Base-by-base conservation (phyloP, 2,888 invertebrate genomes). In the Drosophila robusta region DNA sequence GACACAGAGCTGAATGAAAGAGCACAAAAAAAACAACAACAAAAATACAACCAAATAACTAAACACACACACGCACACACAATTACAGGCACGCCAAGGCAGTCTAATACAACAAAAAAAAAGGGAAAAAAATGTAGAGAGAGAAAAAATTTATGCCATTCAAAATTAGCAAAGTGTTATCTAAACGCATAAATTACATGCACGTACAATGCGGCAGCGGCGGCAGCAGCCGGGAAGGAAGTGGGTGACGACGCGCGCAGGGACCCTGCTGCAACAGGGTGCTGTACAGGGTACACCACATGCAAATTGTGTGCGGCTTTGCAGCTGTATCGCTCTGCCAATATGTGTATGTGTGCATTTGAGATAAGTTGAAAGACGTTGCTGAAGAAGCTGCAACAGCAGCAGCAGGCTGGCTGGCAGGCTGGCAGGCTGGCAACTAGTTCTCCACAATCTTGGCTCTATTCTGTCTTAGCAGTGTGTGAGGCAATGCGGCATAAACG, bases 141-240 rank as follows among this genome's bases (percentile, higher is more conserved):
- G 47, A 50, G 42, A 68, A 79, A 79, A 86, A 86, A 89, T 87
- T 81, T 89, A 89, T 89, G 86, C 89, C 86, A 87, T 87, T 89
- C 89, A 87, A 87, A 87, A 87, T 87, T 89, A 87, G 86, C 86
- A 89, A 89, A 87, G 86, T 87, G 86, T 87, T 87, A 87, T 87
- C 87, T 89, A 88, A 87, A 87, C 87, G 87, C 87, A 87, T 87
- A 87, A 87, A 89, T 87, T 87, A 87, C 89, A 85, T 85, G 83
- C 89, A 89, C 86, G 89, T 87, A 87, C 77, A 84, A 75, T 66
- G 70, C 68, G 70, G 64, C 71, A 78, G 68, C 56, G 47, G 18
- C 12, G 38, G 51, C 39, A 41, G 49, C 14, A 24, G 38, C 18
- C 38, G 16, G 66, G 45, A 65, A 56, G 72, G 49, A 61, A 67